These are phyloP conservation scores for Erythrocebus patas DNA, from an alignment of 2,113 vertebrate species.

Conservation along the genomic window DNA sequence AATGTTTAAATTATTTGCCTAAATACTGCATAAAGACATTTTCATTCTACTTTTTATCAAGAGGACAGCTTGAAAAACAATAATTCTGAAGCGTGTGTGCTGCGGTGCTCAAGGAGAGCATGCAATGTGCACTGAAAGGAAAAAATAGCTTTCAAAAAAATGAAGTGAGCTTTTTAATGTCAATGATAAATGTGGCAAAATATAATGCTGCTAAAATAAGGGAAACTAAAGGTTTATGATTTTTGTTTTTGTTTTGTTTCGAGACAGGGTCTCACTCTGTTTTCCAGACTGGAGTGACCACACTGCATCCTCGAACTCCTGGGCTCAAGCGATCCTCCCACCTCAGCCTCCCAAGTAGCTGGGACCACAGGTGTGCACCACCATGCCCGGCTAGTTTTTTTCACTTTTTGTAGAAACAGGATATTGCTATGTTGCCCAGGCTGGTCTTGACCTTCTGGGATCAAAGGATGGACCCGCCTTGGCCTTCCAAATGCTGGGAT, in stretches of 20 bases:
- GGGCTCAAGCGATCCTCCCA: background rate
- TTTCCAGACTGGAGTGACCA: background rate
- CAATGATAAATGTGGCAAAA: slow-evolving; percentile 53
- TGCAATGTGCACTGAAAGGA: slow-evolving; percentile 43
- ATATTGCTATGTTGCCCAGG: background rate
- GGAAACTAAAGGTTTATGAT: slow-evolving; percentile 15
- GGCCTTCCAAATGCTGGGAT: background rate
- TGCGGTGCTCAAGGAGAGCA: slow-evolving; percentile 64
- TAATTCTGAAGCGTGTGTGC: slow-evolving; percentile 59
- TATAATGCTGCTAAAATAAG: slow-evolving; percentile 16
- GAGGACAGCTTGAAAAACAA: slow-evolving; percentile 47
- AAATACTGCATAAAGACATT: background rate
- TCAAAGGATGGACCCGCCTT: background rate
- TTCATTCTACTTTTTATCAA: background rate
- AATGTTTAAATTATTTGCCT: background rate
- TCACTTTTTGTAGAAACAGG: too few species aligned
- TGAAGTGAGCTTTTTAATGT: slow-evolving; percentile 65
- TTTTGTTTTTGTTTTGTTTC: too few species aligned
- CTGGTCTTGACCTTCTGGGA: background rate
- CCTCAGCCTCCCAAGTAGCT: background rate
- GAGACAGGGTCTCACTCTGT: background rate
- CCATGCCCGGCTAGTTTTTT: background rate
- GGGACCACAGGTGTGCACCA: background rate
- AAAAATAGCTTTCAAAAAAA: slow-evolving; percentile 68
- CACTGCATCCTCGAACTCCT: background rate